phyloP scores from a whole-genome alignment of 2,888 invertebrate species.

The Tetheella fluctuosa region DNA sequence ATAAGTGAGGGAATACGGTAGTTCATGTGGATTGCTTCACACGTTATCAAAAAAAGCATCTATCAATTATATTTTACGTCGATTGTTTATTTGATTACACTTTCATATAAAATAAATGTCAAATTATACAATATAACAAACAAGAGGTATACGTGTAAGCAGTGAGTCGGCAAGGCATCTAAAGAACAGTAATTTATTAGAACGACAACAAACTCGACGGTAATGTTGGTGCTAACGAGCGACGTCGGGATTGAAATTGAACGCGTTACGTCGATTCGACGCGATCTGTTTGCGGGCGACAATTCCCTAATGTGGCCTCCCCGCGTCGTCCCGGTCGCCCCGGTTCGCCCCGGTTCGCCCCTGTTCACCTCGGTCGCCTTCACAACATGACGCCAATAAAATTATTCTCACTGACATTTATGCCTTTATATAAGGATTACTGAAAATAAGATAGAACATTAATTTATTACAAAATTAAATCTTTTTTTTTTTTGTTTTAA shows the following conservation, averaged over 20 bases:
- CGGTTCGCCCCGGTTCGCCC: neutral
- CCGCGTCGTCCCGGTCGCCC: neutral
- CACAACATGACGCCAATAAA: constrained; percentile 14
- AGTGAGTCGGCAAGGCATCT: neutral
- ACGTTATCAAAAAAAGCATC: too few species aligned
- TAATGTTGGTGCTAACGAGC: constrained; percentile 7
- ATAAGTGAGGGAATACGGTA: too few species aligned
- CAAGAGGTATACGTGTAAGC: neutral
- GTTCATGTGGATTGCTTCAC: too few species aligned
- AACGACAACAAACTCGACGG: neutral
- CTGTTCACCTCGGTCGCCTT: neutral
- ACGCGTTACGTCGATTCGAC: constrained; percentile 2
- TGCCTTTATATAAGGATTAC: constrained; percentile 2
- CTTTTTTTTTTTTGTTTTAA: too few species aligned
- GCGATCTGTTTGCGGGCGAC: constrained; percentile 16
- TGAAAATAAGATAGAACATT: constrained; percentile 4
- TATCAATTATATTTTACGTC: too few species aligned
- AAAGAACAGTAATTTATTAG: constrained; percentile 2
- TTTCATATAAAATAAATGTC: constrained; percentile 23
- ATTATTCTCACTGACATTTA: constrained; percentile 10
- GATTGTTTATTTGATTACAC: too few species aligned
- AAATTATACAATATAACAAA: constrained; percentile 24
- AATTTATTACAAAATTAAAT: too few species aligned
- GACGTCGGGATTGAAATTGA: constrained; percentile 6
- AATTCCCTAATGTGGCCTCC: constrained; percentile 18